Base-by-base conservation (phyloP, 1,140 invertebrate genomes). In the Globodera rostochiensis region DNA sequence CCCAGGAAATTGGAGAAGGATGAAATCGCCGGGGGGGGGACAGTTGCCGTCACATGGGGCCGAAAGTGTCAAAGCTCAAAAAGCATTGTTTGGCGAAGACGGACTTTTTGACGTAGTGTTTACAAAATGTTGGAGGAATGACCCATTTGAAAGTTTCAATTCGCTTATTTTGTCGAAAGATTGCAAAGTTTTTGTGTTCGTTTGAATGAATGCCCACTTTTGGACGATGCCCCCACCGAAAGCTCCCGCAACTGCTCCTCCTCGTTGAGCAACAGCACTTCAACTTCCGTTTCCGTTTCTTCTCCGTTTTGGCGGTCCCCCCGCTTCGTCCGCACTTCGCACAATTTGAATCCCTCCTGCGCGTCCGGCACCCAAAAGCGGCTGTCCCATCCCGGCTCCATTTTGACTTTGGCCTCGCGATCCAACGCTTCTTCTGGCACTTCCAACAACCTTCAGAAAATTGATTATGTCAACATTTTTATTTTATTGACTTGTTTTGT, bases 281-380 rank as follows among this genome's bases (percentile, higher is more conserved):
- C 69, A 6, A 53, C 11, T 69, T 78, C 70, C 70, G 11, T 60
- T 78, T 7, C 21, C 46, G 47, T 7, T 21, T n/a, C 70, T 46
- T 47, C 64, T 11, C n/a, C 64, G 21, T 69, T 4, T 66, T 64
- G n/a, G 9, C 13, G 25, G 15, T 60, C 53, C 5, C 45, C 47
- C 21, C 36, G 25, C 69, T 78, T 4, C 49, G n/a, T 7, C 64
- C 47, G 4, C 64, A 78, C 13, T 47, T 70, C 21, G 50, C 77
- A 78, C 25, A 69, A 25, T 64, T 47, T 5, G n/a, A 78, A 78
- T 11, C 21, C 64, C n/a, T 47, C 19, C 21, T 78, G 60, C 25
- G 46, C 36, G 45, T 69, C 25, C 6, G 60, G 60, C 70, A 78
- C 25, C 77, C 77, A 78, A 69, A 78, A 78, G 8, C 64, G 49